Conservation (phyloP, 2,797 vertebrate genomes). For the Karalla daura region DNA sequence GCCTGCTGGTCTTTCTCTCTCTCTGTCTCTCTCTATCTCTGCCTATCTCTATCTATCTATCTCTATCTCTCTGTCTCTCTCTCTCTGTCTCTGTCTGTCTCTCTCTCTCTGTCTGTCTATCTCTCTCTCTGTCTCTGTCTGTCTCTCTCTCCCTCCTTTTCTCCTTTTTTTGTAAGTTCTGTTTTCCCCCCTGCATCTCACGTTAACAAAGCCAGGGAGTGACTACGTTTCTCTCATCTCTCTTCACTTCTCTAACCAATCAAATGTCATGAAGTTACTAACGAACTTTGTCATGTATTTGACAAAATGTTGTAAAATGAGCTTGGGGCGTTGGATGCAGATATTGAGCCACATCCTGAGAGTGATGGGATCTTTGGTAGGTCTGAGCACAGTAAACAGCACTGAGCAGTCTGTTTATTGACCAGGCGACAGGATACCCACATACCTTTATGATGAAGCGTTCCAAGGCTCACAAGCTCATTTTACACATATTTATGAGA, state of each 20-base stretch:
- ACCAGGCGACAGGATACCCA: no score
- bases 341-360: no score
- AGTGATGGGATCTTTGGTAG: no score
- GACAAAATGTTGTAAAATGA: constrained; percentile 32
- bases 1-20: constrained; percentile 62
- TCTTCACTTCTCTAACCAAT: constrained; percentile 30
- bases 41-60: constrained; percentile 23
- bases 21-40: neutral
- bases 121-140: constrained; percentile 5
- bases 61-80: constrained; percentile 13
- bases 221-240: constrained; percentile 35
- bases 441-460: neutral
- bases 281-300: constrained; percentile 16
- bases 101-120: constrained; percentile 81
- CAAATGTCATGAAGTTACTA: constrained; percentile 30
- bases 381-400: no score
- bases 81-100: constrained; percentile 53
- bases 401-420: no score
- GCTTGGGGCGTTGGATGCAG: constrained; percentile 26
- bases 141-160: neutral
- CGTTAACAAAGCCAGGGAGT: neutral
- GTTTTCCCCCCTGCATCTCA: constrained; percentile 15
- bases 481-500: constrained; percentile 29
- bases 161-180: constrained; percentile 24
- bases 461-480: constrained; percentile 44